Evolutionary conservation across 2,888 invertebrate genomes (phyloP).

Genomic region (Eupithecia pulchellata): DNA sequence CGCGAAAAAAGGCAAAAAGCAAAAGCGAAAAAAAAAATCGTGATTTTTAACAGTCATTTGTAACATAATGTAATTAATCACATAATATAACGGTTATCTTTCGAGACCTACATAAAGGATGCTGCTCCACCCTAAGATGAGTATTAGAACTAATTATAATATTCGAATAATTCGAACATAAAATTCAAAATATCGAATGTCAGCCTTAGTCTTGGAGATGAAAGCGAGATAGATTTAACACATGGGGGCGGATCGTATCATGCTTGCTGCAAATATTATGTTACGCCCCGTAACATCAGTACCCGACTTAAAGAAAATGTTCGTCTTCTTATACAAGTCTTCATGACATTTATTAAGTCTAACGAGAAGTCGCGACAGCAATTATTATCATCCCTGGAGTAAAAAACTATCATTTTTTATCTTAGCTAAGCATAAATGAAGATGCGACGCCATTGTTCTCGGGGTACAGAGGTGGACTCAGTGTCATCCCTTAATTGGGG

Average conservation of each 20-base stretch:
- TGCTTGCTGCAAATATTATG: not conserved
- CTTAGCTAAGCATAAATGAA: slow-evolving; percentile 20
- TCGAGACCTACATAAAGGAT: too few species aligned
- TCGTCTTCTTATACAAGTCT: not conserved
- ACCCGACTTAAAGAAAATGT: not conserved
- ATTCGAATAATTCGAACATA: too few species aligned
- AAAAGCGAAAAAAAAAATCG: too few species aligned
- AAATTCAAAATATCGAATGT: too few species aligned
- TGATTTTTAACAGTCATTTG: too few species aligned
- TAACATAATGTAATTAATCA: too few species aligned
- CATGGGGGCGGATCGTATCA: not conserved
- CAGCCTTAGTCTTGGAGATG: too few species aligned
- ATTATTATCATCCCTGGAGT: slow-evolving; percentile 16
- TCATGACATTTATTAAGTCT: slow-evolving; percentile 14
- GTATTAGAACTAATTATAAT: too few species aligned
- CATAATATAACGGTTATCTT: too few species aligned
- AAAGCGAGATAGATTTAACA: not conserved
- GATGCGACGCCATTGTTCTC: slow-evolving; percentile 17
- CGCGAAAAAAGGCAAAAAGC: too few species aligned
- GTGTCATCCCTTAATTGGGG: not conserved
- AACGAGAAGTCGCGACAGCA: slow-evolving; percentile 16
- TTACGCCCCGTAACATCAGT: not conserved
- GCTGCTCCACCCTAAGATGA: too few species aligned
- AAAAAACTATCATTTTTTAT: slow-evolving; percentile 18
- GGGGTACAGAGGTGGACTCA: slow-evolving; percentile 13